Evolutionary conservation across 2,888 invertebrate genomes (phyloP), one percentile per base, ranked within the genome.

Genomic region (Oxytorus armatus): DNA sequence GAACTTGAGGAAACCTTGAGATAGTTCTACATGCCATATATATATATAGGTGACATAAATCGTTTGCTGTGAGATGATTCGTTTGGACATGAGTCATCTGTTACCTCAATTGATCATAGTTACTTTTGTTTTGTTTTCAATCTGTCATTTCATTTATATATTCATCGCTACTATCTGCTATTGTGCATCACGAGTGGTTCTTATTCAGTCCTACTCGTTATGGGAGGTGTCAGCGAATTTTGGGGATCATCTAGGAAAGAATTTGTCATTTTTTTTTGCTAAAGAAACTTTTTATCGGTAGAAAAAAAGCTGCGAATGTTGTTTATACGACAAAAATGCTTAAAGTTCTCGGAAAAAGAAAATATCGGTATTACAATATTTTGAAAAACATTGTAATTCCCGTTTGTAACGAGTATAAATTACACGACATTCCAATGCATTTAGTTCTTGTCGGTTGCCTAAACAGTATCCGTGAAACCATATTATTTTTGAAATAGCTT

Each of bases 161-260:
- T 36, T 79, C 79, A 79, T 79, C 65, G 79, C 74, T 75, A 59
- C 59, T 14, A 59, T 47, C 61, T 44, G 76, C 61, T 57, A 61
- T 61, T 39, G 10, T 42, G 59, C 49, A 14, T 42, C 10, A 29
- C 76, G 68, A 76, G 33, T 61, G 33, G 42, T 69, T 61, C 61
- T 39, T 25, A 61, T 61, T 61, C 23, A 8, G 10, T 36, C 36
- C 8, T 7, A 36, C 10, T 10, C 5, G 36, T 36, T 36, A 36
- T 36, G 36, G 36, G 1, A 36, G 36, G n/a, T 8, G 36, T 10
- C 36, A 10, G 5, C 7, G n/a, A 23, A 14, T 25, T 51, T 51
- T 44, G n/a, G 23, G 4, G 1, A 7, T 3, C 4, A 25, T 49
- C 18, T 49, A 8, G 0, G 55, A 1, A 51, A 16, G n/a, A 51